Conservation (phyloP, 2,797 vertebrate genomes). For the Knipowitschia caucasica region DNA sequence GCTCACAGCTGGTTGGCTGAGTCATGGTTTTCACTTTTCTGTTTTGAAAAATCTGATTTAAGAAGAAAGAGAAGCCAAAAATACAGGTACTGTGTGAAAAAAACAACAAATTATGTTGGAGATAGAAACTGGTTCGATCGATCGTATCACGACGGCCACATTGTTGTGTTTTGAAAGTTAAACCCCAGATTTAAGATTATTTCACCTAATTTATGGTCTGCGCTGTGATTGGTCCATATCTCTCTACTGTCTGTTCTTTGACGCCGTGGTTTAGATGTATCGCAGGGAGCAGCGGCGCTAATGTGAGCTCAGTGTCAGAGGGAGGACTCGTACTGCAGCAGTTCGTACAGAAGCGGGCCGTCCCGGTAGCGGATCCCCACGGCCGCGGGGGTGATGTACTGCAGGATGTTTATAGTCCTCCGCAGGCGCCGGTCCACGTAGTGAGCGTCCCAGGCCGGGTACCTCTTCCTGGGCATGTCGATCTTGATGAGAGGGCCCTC, state of each 20-base stretch:
- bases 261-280: slow-evolving; percentile 19
- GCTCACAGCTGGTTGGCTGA: too few relatives aligned
- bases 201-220: too few relatives aligned
- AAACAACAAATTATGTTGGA: too few relatives aligned
- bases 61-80: too few relatives aligned
- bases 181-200: too few relatives aligned
- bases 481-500: slow-evolving; percentile 99
- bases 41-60: too few relatives aligned
- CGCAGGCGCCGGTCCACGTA: slow-evolving; percentile 98
- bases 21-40: background rate
- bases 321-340: slow-evolving; percentile 99
- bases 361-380: slow-evolving; percentile 99
- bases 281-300: slow-evolving; percentile 36
- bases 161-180: background rate
- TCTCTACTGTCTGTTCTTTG: slow-evolving; percentile 3
- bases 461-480: slow-evolving; percentile 99
- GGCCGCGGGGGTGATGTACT: slow-evolving; percentile 95
- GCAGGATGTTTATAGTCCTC: slow-evolving; percentile 98
- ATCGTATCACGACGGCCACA: too few relatives aligned
- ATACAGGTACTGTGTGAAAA: too few relatives aligned
- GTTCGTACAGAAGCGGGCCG: slow-evolving; percentile 97
- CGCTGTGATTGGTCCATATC: background rate
- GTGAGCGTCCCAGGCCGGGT: slow-evolving; percentile 98
- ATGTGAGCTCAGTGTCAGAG: slow-evolving; percentile 81
- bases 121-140: too few relatives aligned